These are phyloP conservation scores for Celastrina argiolus DNA, from an alignment of 2,888 invertebrate species.

Conservation along the genomic window DNA sequence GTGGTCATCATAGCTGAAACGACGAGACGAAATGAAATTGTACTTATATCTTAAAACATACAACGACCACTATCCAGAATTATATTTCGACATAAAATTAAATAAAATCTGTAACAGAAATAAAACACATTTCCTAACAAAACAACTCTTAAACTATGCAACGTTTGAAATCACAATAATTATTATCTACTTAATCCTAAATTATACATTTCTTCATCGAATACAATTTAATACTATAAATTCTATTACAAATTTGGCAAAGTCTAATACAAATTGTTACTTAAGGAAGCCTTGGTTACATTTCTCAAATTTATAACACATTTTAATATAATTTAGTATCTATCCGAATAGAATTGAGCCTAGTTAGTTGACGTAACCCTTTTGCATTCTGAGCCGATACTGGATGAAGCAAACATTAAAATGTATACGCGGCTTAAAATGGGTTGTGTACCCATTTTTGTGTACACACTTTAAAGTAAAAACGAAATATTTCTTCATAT, in stretches of 20 bases:
- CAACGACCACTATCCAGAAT: background rate
- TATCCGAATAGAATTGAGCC: background rate
- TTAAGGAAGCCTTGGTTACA: slow-evolving; percentile 14
- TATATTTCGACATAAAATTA: background rate
- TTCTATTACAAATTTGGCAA: slow-evolving; percentile 11
- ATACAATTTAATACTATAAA: background rate
- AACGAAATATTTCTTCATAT: too few species aligned
- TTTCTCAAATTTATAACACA: background rate
- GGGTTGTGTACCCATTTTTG: too few species aligned
- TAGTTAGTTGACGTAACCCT: background rate
- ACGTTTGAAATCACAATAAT: slow-evolving; percentile 12
- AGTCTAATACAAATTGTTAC: slow-evolving; percentile 4
- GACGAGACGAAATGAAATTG: background rate
- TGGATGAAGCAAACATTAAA: background rate
- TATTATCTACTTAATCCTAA: background rate
- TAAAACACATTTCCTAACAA: background rate
- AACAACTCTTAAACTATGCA: background rate
- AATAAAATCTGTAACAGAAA: slow-evolving; percentile 1
- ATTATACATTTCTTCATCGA: background rate
- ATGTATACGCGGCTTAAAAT: too few species aligned
- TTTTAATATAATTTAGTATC: background rate
- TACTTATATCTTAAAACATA: background rate
- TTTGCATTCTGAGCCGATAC: background rate
- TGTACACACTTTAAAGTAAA: too few species aligned
- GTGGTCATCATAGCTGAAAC: too few species aligned